Percentiles rank a stretch among this genome's conserved stretches.
Evolutionary conservation across 2,113 vertebrate species (phyloP).

Genomic region (Spilogale gracilis): DNA sequence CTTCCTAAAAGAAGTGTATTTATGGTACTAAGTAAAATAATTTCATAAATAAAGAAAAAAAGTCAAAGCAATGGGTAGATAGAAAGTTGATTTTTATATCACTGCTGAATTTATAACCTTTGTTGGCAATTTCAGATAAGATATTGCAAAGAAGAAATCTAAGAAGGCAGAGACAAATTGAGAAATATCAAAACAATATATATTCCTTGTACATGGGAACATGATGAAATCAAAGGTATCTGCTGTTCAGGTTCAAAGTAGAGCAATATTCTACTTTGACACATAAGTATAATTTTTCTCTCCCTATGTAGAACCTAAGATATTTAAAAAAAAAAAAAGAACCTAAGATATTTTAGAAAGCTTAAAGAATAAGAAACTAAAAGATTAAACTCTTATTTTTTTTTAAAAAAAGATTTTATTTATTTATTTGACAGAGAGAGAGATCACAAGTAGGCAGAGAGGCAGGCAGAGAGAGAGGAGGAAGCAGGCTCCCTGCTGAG

Average conservation of each 20-base stretch:
- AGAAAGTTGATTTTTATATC: background rate
- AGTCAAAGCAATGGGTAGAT: background rate
- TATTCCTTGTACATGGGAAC: background rate
- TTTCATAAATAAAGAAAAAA: background rate
- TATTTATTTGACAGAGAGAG: no score
- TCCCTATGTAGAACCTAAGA: background rate
- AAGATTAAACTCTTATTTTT: conserved; percentile 34
- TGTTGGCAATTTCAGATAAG: background rate
- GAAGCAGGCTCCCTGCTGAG: no score
- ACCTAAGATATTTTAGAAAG: background rate
- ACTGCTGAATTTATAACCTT: background rate
- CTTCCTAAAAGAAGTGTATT: background rate
- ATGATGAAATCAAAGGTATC: background rate
- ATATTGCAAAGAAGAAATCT: background rate
- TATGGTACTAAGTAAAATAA: background rate
- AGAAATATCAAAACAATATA: background rate
- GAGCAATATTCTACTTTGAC: background rate
- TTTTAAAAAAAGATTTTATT: no score
- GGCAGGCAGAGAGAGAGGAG: no score
- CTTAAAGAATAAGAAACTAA: conserved; percentile 29
- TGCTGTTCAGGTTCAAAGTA: background rate
- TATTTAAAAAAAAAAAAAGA: no score
- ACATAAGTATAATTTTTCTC: background rate
- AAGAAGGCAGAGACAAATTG: background rate
- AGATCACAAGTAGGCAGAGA: no score